Evolutionary conservation across 2,888 invertebrate genomes (phyloP).

Genomic region (Argyra leucocephala): DNA sequence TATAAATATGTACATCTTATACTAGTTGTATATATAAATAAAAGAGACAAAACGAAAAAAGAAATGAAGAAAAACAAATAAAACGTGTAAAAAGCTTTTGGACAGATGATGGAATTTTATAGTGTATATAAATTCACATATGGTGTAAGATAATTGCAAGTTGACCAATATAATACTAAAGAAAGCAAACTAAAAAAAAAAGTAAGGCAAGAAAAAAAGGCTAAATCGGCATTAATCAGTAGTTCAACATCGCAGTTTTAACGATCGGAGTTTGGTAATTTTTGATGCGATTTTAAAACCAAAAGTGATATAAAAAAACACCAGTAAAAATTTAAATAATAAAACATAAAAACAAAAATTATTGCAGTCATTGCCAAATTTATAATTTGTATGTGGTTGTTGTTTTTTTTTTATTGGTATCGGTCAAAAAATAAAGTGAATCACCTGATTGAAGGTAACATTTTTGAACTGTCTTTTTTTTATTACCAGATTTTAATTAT

Average conservation of each 20-base stretch:
- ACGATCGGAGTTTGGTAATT: too few relatives aligned
- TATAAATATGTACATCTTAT: too few relatives aligned
- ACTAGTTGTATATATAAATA: too few relatives aligned
- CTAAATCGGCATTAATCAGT: neutral
- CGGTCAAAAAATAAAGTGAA: neutral
- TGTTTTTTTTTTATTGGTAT: neutral
- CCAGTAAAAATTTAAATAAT: neutral
- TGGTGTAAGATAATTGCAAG: neutral
- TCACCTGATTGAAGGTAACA: neutral
- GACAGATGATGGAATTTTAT: neutral
- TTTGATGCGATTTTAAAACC: too few relatives aligned
- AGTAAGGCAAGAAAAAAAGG: neutral
- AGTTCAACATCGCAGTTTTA: neutral
- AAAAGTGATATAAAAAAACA: too few relatives aligned
- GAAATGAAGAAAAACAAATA: neutral
- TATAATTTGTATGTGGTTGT: neutral
- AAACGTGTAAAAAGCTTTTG: neutral
- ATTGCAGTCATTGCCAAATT: conserved; percentile 3
- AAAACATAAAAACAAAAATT: neutral
- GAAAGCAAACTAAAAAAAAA: neutral
- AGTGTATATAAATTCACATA: neutral
- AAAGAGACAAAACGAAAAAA: too few relatives aligned
- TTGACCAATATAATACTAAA: neutral
- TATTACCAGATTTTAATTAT: too few relatives aligned
- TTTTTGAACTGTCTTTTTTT: neutral